A percentile compares a stretch with the other conserved stretches of the same genome.
Evolutionary conservation across 2,888 invertebrate species (phyloP).

Genomic region (Chaetoderma sp.): DNA sequence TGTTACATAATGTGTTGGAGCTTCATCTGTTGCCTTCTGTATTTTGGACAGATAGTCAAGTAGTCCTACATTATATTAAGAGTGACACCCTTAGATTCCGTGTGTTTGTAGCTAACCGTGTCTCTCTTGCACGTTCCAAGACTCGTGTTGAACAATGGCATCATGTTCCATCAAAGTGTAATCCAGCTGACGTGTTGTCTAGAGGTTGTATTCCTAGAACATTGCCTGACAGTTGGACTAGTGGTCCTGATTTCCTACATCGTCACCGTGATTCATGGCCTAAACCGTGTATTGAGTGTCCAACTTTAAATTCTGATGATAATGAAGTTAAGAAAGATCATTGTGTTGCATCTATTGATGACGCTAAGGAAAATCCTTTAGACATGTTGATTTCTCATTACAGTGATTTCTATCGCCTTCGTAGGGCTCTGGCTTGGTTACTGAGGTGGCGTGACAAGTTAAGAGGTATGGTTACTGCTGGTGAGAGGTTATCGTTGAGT

Average conservation of each 20-base stretch:
- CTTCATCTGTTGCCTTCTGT: neutral
- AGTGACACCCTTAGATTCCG: constrained; percentile 25
- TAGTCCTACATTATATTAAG: constrained; percentile 25
- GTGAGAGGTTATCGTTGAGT: no score
- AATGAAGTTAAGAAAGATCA: neutral
- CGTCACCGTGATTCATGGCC: neutral
- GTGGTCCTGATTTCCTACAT: constrained; percentile 10
- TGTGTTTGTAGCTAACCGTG: constrained; percentile 27
- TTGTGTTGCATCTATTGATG: no score
- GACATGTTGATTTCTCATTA: no score
- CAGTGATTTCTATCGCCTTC: no score
- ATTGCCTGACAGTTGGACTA: neutral
- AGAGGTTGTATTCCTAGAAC: neutral
- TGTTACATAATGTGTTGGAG: constrained; percentile 7
- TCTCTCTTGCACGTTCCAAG: neutral
- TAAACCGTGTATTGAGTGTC: neutral
- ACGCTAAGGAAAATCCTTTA: no score
- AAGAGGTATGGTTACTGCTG: no score
- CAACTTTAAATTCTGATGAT: neutral
- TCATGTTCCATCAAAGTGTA: neutral
- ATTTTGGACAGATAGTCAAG: constrained; percentile 28
- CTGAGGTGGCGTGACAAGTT: no score
- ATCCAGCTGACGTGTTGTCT: neutral
- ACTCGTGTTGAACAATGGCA: neutral
- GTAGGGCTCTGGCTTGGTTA: no score